Percentiles rank a stretch among this genome's conserved stretches.
These are phyloP conservation scores for Phasianus colchicus DNA, from an alignment of 2,113 vertebrate species.

Conservation along the genomic window DNA sequence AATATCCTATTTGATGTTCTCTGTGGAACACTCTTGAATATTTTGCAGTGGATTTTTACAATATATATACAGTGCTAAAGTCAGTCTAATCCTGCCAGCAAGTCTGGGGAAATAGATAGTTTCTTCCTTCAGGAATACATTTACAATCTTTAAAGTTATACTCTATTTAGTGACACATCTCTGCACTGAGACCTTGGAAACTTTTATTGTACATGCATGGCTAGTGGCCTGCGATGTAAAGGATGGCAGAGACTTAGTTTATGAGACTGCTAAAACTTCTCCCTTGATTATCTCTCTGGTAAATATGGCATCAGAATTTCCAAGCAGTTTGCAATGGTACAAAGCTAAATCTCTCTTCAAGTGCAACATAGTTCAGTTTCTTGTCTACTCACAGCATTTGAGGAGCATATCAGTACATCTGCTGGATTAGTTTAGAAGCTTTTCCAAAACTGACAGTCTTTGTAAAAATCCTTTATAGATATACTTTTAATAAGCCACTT, in stretches of 20 bases:
- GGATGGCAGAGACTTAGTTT: not conserved
- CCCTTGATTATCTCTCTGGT: not conserved
- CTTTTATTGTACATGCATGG: not conserved
- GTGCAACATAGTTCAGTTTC: not conserved
- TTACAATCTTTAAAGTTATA: not conserved
- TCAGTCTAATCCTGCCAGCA: not conserved
- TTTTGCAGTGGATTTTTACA: conserved; percentile 26
- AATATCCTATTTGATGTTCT: not conserved
- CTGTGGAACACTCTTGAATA: not conserved
- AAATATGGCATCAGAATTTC: not conserved
- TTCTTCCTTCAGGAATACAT: not conserved
- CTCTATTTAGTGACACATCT: not conserved
- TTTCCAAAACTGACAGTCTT: not conserved
- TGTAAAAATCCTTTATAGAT: not conserved
- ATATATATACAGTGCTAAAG: not conserved
- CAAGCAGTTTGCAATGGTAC: not conserved
- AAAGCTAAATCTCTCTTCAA: conserved; percentile 5
- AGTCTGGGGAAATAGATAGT: not conserved
- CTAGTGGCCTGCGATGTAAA: not conserved
- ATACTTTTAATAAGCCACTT: not conserved
- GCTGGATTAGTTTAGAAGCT: conserved; percentile 4
- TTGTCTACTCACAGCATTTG: not conserved
- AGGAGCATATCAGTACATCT: not conserved
- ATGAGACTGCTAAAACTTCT: not conserved
- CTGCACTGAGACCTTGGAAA: not conserved